phyloP scores from a whole-genome alignment of 1,140 invertebrate genomes.

The Scaptomyza montana region DNA sequence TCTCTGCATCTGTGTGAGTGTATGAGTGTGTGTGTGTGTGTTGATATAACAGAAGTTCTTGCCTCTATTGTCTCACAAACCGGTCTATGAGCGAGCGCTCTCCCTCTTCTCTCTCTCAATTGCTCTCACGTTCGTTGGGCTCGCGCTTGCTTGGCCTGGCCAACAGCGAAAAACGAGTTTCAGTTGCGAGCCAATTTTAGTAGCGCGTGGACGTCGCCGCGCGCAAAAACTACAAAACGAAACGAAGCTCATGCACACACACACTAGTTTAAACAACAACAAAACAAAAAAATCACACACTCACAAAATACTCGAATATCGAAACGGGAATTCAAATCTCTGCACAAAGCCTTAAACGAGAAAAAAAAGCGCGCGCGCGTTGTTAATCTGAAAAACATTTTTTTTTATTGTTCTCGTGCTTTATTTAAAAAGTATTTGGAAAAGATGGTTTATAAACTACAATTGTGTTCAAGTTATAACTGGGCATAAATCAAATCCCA shows the following conservation, averaged over 20 bases:
- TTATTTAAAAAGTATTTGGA: not conserved
- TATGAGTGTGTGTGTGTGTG: not conserved
- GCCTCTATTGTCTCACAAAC: slow-evolving; percentile 42
- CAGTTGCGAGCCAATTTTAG: slow-evolving; percentile 67
- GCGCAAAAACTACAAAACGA: slow-evolving; percentile 21
- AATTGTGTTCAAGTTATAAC: too few species aligned
- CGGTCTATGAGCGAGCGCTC: slow-evolving; percentile 30
- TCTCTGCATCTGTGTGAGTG: too few species aligned
- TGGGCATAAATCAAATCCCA: not conserved
- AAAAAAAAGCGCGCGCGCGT: slow-evolving; percentile 21
- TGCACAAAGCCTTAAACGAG: not conserved
- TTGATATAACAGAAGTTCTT: slow-evolving; percentile 68
- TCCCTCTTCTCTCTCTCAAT: slow-evolving; percentile 1
- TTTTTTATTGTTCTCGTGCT: slow-evolving; percentile 12
- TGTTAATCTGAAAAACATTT: not conserved
- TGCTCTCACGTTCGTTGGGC: slow-evolving; percentile 1
- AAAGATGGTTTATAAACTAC: slow-evolving; percentile 1
- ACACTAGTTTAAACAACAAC: not conserved
- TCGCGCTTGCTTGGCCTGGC: slow-evolving; percentile 43
- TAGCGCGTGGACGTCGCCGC: slow-evolving; percentile 64
- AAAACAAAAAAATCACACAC: not conserved
- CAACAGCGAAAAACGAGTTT: slow-evolving; percentile 70
- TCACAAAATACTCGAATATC: slow-evolving; percentile 15
- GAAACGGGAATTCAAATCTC: slow-evolving; percentile 34
- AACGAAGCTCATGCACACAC: slow-evolving; percentile 1